These are phyloP conservation scores for Morpho helenor DNA, from an alignment of 2,888 invertebrate species.

Conservation along the genomic window DNA sequence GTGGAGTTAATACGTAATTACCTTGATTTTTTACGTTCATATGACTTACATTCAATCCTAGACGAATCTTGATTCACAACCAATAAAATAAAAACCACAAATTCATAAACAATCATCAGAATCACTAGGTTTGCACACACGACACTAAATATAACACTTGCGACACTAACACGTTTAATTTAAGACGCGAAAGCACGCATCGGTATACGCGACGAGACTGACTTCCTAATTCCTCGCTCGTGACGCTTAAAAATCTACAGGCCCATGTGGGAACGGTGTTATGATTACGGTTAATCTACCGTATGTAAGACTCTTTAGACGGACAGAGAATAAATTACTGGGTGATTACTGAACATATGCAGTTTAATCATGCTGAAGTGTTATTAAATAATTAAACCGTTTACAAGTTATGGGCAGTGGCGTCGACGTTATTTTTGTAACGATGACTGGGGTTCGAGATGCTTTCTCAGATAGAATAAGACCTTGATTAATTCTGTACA, in stretches of 20 bases:
- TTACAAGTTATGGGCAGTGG: too few relatives aligned
- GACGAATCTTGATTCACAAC: neutral
- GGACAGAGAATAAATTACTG: constrained; percentile 2
- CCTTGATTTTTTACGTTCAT: too few relatives aligned
- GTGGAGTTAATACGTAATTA: too few relatives aligned
- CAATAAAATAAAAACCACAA: too few relatives aligned
- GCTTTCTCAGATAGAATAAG: too few relatives aligned
- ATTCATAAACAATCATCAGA: neutral
- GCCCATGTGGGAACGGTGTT: constrained; percentile 30
- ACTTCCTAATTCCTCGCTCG: constrained; percentile 51
- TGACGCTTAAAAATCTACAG: constrained; percentile 35
- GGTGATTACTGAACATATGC: constrained; percentile 6
- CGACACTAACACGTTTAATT: constrained; percentile 17
- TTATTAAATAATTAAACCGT: neutral
- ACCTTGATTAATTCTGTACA: too few relatives aligned
- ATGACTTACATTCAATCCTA: constrained; percentile 3
- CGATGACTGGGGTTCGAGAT: too few relatives aligned
- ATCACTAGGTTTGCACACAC: constrained; percentile 2
- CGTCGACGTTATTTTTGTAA: too few relatives aligned
- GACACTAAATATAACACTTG: constrained; percentile 16
- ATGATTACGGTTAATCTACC: constrained; percentile 25
- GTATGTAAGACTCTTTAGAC: neutral
- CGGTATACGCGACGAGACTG: constrained; percentile 49
- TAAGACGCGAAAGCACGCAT: constrained; percentile 39
- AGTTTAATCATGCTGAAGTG: constrained; percentile 2